phyloP scores from a whole-genome alignment of 2,888 invertebrate genomes.

The Tetranychus truncatus region DNA sequence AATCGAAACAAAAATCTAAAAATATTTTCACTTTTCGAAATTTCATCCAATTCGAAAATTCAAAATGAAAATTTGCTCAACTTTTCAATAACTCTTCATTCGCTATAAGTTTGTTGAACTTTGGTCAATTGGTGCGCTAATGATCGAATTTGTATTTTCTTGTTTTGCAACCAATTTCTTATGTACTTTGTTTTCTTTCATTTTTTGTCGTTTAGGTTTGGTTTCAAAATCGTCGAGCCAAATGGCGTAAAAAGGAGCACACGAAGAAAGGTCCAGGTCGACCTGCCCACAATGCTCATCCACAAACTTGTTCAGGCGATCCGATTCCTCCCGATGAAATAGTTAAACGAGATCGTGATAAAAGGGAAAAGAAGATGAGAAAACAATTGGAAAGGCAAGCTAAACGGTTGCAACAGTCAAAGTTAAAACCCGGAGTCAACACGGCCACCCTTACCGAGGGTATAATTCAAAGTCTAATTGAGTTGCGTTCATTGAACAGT shows the following conservation, averaged over 20 bases:
- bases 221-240: slow-evolving; percentile 97
- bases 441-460: slow-evolving; percentile 26
- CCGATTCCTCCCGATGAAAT: slow-evolving; percentile 65
- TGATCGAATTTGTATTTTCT: neutral
- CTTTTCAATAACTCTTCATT: too few species aligned
- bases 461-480: slow-evolving; percentile 26
- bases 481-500: slow-evolving; percentile 24
- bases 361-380: slow-evolving; percentile 45
- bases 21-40: too few species aligned
- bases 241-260: slow-evolving; percentile 98
- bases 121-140: neutral
- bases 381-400: slow-evolving; percentile 82
- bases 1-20: too few species aligned
- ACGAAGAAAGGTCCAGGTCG: slow-evolving; percentile 95
- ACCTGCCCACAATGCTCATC: slow-evolving; percentile 94
- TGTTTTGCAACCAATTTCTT: neutral
- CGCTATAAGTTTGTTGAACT: too few species aligned
- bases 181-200: neutral
- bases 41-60: too few species aligned
- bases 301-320: slow-evolving; percentile 89
- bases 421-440: slow-evolving; percentile 26
- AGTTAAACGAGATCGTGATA: slow-evolving; percentile 32
- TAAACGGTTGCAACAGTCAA: slow-evolving; percentile 46
- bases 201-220: slow-evolving; percentile 56
- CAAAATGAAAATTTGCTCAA: too few species aligned